A percentile compares a stretch with the other conserved stretches of the same genome.
Evolutionary conservation across 2,888 invertebrate genomes (phyloP).

Genomic region (Eilema griseolum): DNA sequence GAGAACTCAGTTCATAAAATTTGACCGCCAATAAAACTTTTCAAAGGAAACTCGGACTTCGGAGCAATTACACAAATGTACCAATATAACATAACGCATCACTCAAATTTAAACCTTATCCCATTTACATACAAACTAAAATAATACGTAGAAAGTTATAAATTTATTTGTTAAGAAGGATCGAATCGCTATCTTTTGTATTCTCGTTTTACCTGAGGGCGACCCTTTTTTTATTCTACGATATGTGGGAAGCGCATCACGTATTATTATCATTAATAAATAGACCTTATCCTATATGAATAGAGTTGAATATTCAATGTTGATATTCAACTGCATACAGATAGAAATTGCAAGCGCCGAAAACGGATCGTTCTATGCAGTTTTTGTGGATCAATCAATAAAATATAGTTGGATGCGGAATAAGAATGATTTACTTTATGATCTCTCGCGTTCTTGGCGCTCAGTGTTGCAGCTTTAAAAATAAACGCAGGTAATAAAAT

Average conservation of each 20-base stretch:
- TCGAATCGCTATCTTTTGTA: constrained; percentile 78
- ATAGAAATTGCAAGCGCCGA: constrained; percentile 48
- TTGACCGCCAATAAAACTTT: constrained; percentile 79
- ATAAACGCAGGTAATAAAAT: not conserved
- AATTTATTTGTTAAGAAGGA: constrained; percentile 52
- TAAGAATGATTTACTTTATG: constrained; percentile 38
- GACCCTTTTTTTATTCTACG: constrained; percentile 72
- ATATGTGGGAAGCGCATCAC: constrained; percentile 55
- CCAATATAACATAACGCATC: constrained; percentile 38
- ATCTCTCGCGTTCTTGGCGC: constrained; percentile 8
- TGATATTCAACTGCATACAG: constrained; percentile 16
- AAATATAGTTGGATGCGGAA: constrained; percentile 32
- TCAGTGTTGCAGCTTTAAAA: not conserved
- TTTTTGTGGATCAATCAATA: constrained; percentile 57
- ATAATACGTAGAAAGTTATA: constrained; percentile 13
- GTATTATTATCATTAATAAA: constrained; percentile 15
- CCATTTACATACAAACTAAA: constrained; percentile 17
- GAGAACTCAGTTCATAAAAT: constrained; percentile 72
- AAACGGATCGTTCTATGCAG: constrained; percentile 55
- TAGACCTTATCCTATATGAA: constrained; percentile 36
- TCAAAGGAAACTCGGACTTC: constrained; percentile 71
- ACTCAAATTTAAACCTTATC: constrained; percentile 57
- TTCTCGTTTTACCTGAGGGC: constrained; percentile 81
- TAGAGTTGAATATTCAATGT: constrained; percentile 53
- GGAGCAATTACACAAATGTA: constrained; percentile 55